A percentile compares a stretch with the other conserved stretches of the same genome.
Conservation (phyloP, 37 sponge, comb jelly and placozoan genomes). For the Cliona cf. orientalis region DNA sequence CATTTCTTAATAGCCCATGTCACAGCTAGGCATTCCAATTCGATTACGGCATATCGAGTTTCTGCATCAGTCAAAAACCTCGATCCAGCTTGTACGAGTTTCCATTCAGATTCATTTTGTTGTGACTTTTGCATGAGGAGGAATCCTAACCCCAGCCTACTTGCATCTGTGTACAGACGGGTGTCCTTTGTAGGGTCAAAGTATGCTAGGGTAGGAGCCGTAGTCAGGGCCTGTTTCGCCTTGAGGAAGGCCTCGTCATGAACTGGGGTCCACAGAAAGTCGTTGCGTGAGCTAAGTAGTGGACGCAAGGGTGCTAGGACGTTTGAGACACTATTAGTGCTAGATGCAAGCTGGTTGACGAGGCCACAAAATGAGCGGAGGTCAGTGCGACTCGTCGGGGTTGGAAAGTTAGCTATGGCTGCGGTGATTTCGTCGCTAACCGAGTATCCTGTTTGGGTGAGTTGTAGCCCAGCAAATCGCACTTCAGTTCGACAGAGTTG, state of each 20-base stretch:
- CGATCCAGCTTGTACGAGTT: constrained; percentile 31
- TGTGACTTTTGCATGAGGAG: constrained; percentile 21
- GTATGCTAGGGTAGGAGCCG: constrained; percentile 31
- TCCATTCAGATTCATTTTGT: constrained; percentile 6
- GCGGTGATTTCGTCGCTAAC: constrained; percentile 26
- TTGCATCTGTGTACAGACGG: constrained; percentile 53
- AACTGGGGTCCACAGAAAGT: constrained; percentile 36
- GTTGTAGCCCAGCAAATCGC: constrained; percentile 30
- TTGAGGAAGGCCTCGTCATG: constrained; percentile 29
- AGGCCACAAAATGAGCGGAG: constrained; percentile 51
- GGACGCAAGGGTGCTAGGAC: constrained; percentile 26
- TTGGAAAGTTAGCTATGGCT: constrained; percentile 42
- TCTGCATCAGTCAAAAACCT: constrained; percentile 43
- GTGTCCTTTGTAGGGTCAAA: constrained; percentile 46
- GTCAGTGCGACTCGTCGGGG: constrained; percentile 45
- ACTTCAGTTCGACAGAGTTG: constrained; percentile 7
- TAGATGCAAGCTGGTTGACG: constrained; percentile 42
- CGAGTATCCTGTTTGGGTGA: constrained; percentile 8
- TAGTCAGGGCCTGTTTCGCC: constrained; percentile 15
- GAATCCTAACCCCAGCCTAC: constrained; percentile 37
- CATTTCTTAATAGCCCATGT: constrained; percentile 49
- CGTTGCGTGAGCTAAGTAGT: constrained; percentile 47
- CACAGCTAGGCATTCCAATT: constrained; percentile 45
- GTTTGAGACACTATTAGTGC: not conserved
- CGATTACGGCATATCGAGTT: constrained; percentile 43